These are phyloP conservation scores for Ophion slaviceki DNA, from an alignment of 2,888 invertebrate genomes.

Conservation along the genomic window DNA sequence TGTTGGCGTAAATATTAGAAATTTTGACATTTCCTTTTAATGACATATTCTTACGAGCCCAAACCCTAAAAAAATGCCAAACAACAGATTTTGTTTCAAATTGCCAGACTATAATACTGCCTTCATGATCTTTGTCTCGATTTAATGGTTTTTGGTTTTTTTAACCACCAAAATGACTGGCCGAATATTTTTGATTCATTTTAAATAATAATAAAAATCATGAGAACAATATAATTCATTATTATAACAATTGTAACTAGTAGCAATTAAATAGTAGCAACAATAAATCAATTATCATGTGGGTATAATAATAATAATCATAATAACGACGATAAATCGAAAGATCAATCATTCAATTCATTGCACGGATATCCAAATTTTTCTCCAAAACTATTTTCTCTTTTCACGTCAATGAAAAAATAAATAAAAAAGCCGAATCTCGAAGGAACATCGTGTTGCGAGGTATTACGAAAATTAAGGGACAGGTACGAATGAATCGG, in stretches of 20 bases:
- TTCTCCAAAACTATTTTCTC: neutral
- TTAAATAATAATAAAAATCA: neutral
- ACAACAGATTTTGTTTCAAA: no score
- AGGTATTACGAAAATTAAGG: constrained; percentile 24
- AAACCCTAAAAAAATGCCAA: no score
- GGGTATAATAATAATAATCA: neutral
- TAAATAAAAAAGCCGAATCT: neutral
- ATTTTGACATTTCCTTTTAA: no score
- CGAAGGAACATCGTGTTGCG: constrained; percentile 19
- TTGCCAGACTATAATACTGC: no score
- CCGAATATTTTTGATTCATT: no score
- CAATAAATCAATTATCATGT: neutral
- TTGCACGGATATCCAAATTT: neutral
- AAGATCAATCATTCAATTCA: constrained; percentile 23
- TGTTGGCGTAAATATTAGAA: no score
- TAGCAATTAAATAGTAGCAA: neutral
- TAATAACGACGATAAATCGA: neutral
- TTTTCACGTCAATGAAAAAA: constrained; percentile 24
- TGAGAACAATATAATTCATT: neutral
- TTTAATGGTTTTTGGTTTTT: no score
- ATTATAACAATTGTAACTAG: neutral
- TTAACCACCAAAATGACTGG: no score
- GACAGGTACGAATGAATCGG: constrained; percentile 24
- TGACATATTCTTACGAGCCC: no score
- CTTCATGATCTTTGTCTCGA: no score